phyloP scores from a whole-genome alignment of 92 coral and sea anemone genomes.

The Zoanthus solanderi region DNA sequence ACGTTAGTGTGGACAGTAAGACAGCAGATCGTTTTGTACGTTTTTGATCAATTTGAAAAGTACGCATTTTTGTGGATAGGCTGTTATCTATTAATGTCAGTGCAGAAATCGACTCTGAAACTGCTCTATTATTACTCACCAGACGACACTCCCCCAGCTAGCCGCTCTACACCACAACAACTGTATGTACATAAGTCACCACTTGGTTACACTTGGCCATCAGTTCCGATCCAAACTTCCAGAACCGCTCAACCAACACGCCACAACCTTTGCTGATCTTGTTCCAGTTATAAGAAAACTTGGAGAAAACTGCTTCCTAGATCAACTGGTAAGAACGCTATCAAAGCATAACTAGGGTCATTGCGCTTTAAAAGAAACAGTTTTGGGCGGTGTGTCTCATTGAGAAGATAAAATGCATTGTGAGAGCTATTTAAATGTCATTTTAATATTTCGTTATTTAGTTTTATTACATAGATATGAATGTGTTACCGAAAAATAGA shows the following conservation, averaged over 20 bases:
- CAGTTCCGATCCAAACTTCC: constrained; percentile 94
- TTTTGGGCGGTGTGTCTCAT: too few relatives aligned
- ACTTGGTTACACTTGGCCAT: constrained; percentile 92
- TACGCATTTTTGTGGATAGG: too few relatives aligned
- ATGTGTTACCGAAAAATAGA: too few relatives aligned
- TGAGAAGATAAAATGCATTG: too few relatives aligned
- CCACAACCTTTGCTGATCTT: constrained; percentile 92
- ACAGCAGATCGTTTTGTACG: too few relatives aligned
- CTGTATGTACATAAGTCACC: constrained; percentile 97
- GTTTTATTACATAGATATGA: too few relatives aligned
- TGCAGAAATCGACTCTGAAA: neutral
- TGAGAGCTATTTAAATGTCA: too few relatives aligned
- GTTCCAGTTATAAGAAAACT: constrained; percentile 89
- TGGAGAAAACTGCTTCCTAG: constrained; percentile 95
- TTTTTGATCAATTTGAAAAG: too few relatives aligned
- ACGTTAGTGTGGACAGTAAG: too few relatives aligned
- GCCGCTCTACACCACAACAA: constrained; percentile 97
- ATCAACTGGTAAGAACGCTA: constrained; percentile 80
- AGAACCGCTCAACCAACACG: constrained; percentile 87
- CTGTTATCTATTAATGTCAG: too few relatives aligned
- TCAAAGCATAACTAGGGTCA: neutral
- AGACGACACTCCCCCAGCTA: constrained; percentile 88
- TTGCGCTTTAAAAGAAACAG: too few relatives aligned
- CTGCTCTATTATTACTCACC: neutral
- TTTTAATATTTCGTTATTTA: too few relatives aligned